A percentile compares a stretch with the other conserved stretches of the same genome.
Conservation (phyloP, 2,797 vertebrate species). For the Oreortyx pictus region DNA sequence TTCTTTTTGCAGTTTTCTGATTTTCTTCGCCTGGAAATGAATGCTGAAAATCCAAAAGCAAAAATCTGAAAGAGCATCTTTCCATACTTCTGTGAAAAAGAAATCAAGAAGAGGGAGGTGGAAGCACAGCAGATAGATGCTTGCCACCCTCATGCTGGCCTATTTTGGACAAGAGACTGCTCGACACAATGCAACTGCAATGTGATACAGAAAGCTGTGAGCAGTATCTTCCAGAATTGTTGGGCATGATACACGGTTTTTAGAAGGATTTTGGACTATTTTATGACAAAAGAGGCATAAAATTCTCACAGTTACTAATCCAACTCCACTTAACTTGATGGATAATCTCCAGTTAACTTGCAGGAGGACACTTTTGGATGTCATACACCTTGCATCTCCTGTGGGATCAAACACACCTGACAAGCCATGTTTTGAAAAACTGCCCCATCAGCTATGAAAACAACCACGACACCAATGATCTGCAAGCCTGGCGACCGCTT, state of each 20-base stretch:
- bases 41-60: neutral
- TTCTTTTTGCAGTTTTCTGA: neutral
- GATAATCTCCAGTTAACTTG: neutral
- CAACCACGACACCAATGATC: neutral
- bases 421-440: neutral
- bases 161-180: neutral
- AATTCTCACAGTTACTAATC: neutral
- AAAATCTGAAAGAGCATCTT: neutral
- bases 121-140: neutral
- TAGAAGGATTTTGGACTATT: neutral
- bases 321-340: neutral
- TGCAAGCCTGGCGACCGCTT: neutral
- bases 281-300: neutral
- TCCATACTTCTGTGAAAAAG: neutral
- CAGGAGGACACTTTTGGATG: neutral
- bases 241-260: neutral
- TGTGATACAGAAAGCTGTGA: neutral
- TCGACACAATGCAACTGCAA: neutral
- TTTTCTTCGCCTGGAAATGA: neutral
- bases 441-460: neutral
- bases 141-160: accelerated
- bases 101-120: neutral
- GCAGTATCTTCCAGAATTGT: neutral
- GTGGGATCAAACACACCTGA: neutral
- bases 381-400: neutral